phyloP scores from a whole-genome alignment of 2,888 invertebrate species.

The Mythimna vitellina region DNA sequence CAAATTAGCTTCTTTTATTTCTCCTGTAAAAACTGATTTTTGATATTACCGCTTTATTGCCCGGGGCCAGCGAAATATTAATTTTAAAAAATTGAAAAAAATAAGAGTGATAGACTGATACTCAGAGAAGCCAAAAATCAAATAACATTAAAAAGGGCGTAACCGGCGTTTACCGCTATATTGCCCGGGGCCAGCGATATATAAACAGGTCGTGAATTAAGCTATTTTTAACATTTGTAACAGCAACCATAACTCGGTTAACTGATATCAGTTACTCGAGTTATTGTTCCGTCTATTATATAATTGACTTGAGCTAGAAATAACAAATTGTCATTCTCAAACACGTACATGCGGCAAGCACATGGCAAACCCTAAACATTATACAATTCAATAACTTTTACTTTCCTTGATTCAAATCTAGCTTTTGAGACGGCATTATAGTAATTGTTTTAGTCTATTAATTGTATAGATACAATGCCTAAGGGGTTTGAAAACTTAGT shows the following conservation, averaged over 20 bases:
- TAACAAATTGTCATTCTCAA: slow-evolving; percentile 1
- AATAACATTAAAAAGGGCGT: too few relatives aligned
- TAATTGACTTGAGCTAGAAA: not conserved
- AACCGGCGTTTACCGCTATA: too few relatives aligned
- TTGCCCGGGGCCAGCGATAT: too few relatives aligned
- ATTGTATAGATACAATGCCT: not conserved
- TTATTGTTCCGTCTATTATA: too few relatives aligned
- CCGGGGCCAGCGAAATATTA: too few relatives aligned
- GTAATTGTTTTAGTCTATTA: slow-evolving; percentile 4
- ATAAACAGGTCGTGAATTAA: not conserved
- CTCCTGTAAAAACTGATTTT: too few relatives aligned
- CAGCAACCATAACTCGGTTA: not conserved
- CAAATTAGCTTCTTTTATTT: too few relatives aligned
- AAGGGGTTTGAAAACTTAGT: not conserved
- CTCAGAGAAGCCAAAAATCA: too few relatives aligned
- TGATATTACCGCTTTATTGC: too few relatives aligned
- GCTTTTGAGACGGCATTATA: slow-evolving; percentile 43
- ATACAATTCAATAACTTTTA: slow-evolving; percentile 31
- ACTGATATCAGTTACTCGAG: not conserved
- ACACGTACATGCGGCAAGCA: not conserved
- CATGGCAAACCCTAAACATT: slow-evolving; percentile 24
- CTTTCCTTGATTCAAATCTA: slow-evolving; percentile 57
- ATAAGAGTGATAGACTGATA: too few relatives aligned
- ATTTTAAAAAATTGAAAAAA: too few relatives aligned
- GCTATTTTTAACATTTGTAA: not conserved